Evolutionary conservation across 2,113 vertebrate genomes (phyloP).

Genomic region (Hippocampus guttulatus): DNA sequence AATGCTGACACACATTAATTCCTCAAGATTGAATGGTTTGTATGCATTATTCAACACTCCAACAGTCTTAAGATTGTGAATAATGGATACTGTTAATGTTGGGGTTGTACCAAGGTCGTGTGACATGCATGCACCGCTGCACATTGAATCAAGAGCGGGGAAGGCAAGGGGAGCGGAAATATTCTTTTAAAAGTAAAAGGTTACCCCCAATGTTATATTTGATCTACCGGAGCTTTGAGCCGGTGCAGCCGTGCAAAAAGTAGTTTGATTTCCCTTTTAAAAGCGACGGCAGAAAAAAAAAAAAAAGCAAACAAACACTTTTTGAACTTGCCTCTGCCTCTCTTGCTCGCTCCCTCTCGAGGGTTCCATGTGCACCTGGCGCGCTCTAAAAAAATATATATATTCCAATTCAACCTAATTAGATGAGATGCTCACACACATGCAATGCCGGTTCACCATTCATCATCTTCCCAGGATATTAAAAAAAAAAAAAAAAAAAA

Average conservation of each 20-base stretch:
- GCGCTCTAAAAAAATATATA: conserved; percentile 60
- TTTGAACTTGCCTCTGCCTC: conserved; percentile 47
- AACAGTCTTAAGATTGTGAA: conserved; percentile 57
- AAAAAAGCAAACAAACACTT: conserved; percentile 50
- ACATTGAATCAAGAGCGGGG: conserved; percentile 44
- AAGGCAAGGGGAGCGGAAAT: conserved; percentile 20
- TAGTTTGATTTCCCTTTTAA: conserved; percentile 51
- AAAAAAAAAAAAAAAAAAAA: conserved; percentile 16
- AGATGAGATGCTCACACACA: conserved; percentile 42
- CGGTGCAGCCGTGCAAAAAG: conserved; percentile 33
- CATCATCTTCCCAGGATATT: conserved; percentile 36
- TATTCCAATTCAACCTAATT: conserved; percentile 63
- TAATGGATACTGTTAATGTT: conserved; percentile 65
- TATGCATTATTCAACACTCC: conserved; percentile 60
- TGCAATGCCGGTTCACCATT: conserved; percentile 36
- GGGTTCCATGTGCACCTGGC: conserved; percentile 60
- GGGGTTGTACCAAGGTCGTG: conserved; percentile 45
- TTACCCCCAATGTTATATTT: conserved; percentile 50
- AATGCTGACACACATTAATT: conserved; percentile 56
- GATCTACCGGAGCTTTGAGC: conserved; percentile 41
- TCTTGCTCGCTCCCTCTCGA: conserved; percentile 35
- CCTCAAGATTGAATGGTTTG: conserved; percentile 37
- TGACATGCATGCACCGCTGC: conserved; percentile 49
- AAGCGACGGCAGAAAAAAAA: conserved; percentile 26
- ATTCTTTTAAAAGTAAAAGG: conserved; percentile 56